Evolutionary conservation across 2,113 vertebrate genomes (phyloP), one percentile per base, ranked within the genome.

Genomic region (Alaudala cheleensis): DNA sequence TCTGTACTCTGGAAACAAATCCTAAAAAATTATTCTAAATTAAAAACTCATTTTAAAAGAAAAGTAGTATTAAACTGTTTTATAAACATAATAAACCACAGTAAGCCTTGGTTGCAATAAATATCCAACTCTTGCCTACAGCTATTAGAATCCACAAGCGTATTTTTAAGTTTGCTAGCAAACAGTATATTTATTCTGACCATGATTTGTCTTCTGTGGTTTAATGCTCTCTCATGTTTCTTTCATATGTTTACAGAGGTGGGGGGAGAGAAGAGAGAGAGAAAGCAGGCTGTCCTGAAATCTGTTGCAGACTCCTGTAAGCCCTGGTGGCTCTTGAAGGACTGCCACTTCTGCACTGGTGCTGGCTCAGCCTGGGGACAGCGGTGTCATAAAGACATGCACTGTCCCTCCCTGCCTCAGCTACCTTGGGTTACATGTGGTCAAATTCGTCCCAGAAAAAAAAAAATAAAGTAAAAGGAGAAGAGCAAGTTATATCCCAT

Each of bases 11-110:
- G 96, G 89, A 93, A 98, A 97, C 95, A 95, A 97, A 97, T 93
- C 79, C 96, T 81, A 96, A 93, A 96, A 96, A 97, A 96, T 95
- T 95, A 97, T 97, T 97, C 95, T 97, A 98, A 97, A 97, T 98
- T 98, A 98, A 98, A 98, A 98, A 97, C 95, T 96, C 96, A 94
- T 98, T 98, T 98, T 96, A 96, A 95, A 98, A 98, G 97, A 97
- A 97, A 98, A 98, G 95, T 97, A 96, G 88, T 98, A 95, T 97
- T 97, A 97, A 98, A 98, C 94, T 97, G 96, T 95, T 97, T 97
- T 96, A 97, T 94, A 97, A 98, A 98, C 96, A 97, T 95, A 96
- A 97, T 95, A 98, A 98, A 97, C 97, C 96, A 93, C 97, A 98
- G 96, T 93, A 92, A 97, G 96, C 96, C 91, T 95, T 77, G 86